phyloP scores from a whole-genome alignment of 1,140 invertebrate genomes.

The Saxidomus purpurata region DNA sequence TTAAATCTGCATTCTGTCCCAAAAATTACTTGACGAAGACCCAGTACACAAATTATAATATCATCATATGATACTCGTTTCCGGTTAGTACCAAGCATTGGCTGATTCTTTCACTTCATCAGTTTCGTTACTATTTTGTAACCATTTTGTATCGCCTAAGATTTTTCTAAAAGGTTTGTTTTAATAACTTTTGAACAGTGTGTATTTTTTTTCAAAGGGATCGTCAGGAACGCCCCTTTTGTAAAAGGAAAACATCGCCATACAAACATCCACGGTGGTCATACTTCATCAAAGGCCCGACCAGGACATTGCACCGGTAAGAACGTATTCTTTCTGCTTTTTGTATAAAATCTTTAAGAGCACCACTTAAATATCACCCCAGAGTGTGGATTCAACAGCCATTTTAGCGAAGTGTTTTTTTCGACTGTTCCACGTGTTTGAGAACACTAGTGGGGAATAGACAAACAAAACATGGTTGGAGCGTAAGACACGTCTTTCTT shows the following conservation, averaged over 20 bases:
- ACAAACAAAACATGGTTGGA: not conserved
- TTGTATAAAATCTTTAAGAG: conserved; percentile 5
- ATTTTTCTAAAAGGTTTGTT: too few relatives aligned
- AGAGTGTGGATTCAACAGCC: not conserved
- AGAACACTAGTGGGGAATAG: not conserved
- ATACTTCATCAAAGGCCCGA: not conserved
- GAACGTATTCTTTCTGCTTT: not conserved
- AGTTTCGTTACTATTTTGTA: too few relatives aligned
- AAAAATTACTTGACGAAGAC: too few relatives aligned
- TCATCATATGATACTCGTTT: too few relatives aligned
- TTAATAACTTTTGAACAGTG: too few relatives aligned
- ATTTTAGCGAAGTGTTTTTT: not conserved
- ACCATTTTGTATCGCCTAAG: too few relatives aligned
- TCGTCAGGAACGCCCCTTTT: not conserved
- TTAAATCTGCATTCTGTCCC: too few relatives aligned
- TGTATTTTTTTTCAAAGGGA: too few relatives aligned
- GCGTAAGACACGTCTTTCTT: conserved; percentile 15
- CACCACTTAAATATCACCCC: not conserved
- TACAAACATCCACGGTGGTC: not conserved
- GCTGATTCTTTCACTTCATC: too few relatives aligned
- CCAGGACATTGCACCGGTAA: not conserved
- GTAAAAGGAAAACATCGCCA: not conserved
- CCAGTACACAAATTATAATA: too few relatives aligned
- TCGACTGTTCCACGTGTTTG: conserved; percentile 3
- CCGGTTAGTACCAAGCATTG: too few relatives aligned